A percentile compares a stretch with the other conserved stretches of the same genome.
phyloP scores from a whole-genome alignment of 2,888 invertebrate genomes.

The Acronicta alni region DNA sequence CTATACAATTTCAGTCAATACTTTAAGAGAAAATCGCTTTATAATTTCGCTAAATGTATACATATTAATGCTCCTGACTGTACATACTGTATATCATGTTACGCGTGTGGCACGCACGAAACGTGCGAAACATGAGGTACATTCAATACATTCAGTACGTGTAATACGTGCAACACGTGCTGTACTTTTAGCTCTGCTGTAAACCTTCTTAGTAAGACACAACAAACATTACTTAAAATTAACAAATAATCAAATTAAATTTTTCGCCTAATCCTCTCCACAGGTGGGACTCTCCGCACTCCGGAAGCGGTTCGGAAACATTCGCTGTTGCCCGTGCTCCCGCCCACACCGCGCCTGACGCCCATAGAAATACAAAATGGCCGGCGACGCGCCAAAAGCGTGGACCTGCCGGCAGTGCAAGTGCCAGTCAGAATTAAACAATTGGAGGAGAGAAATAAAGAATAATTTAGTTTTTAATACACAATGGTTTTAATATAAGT shows the following conservation, averaged over 20 bases:
- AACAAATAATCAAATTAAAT: neutral
- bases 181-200: too few relatives aligned
- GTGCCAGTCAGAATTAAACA: constrained; percentile 84
- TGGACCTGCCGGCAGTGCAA: constrained; percentile 85
- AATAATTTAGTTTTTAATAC: constrained; percentile 31
- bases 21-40: too few relatives aligned
- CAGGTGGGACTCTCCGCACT: constrained; percentile 74
- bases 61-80: too few relatives aligned
- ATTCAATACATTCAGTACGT: too few relatives aligned
- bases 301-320: constrained; percentile 76
- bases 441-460: constrained; percentile 72
- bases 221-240: neutral
- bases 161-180: too few relatives aligned
- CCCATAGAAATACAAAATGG: constrained; percentile 70
- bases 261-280: neutral
- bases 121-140: too few relatives aligned
- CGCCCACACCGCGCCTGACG: constrained; percentile 54
- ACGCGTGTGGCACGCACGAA: too few relatives aligned
- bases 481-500: constrained; percentile 4
- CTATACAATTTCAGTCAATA: too few relatives aligned
- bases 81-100: too few relatives aligned
- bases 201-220: too few relatives aligned
- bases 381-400: constrained; percentile 81
- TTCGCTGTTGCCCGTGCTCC: constrained; percentile 73
- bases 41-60: too few relatives aligned